Conservation (phyloP, 2,888 invertebrate species). For the Lepidocyrtoides sp. region DNA sequence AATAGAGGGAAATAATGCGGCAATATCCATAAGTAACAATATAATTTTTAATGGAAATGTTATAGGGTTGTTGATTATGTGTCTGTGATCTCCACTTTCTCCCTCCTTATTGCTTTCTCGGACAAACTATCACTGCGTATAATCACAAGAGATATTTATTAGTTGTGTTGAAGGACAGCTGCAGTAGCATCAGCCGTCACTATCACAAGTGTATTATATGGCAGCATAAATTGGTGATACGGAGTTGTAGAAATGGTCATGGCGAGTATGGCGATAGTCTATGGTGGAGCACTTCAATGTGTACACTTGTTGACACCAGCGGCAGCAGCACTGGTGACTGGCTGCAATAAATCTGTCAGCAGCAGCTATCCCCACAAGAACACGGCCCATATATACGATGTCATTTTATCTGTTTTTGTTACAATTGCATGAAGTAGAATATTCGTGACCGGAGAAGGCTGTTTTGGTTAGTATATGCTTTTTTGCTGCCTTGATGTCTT, state of each 20-base stretch:
- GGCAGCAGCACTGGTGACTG: constrained; percentile 6
- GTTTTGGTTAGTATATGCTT: background rate
- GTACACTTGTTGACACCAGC: constrained; percentile 56
- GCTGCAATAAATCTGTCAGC: constrained; percentile 29
- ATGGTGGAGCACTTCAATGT: background rate
- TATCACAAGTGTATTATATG: background rate
- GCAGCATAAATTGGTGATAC: background rate
- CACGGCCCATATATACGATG: background rate
- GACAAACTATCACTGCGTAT: background rate
- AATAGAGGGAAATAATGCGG: background rate
- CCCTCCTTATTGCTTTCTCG: background rate
- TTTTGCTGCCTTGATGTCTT: background rate
- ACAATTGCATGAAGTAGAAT: background rate
- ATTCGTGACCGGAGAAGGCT: constrained; percentile 23
- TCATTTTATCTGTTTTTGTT: background rate
- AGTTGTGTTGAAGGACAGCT: constrained; percentile 18
- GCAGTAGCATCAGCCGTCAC: background rate
- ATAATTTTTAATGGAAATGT: background rate
- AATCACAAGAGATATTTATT: background rate
- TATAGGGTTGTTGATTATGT: background rate
- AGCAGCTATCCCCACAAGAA: constrained; percentile 18
- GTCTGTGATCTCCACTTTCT: constrained; percentile 5
- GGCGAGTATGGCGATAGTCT: background rate
- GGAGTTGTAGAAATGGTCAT: too few relatives aligned
- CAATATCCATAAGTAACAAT: background rate